Evolutionary conservation across 2,113 vertebrate species (phyloP).

Genomic region (Gavialis gangeticus): DNA sequence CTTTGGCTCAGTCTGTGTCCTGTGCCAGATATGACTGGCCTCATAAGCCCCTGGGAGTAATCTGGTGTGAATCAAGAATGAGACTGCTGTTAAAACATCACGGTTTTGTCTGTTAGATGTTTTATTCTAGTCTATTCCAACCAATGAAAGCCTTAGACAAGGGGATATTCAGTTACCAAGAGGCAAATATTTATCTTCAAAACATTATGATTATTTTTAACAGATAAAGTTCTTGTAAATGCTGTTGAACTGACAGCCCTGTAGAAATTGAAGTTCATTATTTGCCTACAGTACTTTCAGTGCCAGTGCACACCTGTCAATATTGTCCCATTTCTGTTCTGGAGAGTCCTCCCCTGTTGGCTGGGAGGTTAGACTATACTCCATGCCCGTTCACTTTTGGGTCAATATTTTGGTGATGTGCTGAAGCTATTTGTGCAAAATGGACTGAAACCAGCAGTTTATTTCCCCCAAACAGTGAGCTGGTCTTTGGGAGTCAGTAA

Average conservation of each 20-base stretch:
- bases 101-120: constrained; percentile 69
- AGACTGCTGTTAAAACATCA: constrained; percentile 74
- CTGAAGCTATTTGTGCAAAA: too few relatives aligned
- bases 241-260: not conserved
- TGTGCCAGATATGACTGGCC: not conserved
- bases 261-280: not conserved
- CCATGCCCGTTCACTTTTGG: too few relatives aligned
- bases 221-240: not conserved
- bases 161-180: not conserved
- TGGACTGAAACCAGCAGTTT: too few relatives aligned
- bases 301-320: not conserved
- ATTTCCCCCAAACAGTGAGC: too few relatives aligned
- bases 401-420: too few relatives aligned
- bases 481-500: too few relatives aligned
- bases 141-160: constrained; percentile 23
- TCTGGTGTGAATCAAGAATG: constrained; percentile 33
- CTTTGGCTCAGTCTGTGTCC: constrained; percentile 16
- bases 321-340: too few relatives aligned
- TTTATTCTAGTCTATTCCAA: constrained; percentile 66
- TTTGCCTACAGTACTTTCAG: not conserved
- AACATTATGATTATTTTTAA: not conserved
- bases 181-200: constrained; percentile 22
- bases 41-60: constrained; percentile 18
- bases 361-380: too few relatives aligned
- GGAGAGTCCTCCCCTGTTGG: too few relatives aligned